These are phyloP conservation scores for Tinea semifulvella DNA, from an alignment of 2,888 invertebrate genomes.

Conservation along the genomic window DNA sequence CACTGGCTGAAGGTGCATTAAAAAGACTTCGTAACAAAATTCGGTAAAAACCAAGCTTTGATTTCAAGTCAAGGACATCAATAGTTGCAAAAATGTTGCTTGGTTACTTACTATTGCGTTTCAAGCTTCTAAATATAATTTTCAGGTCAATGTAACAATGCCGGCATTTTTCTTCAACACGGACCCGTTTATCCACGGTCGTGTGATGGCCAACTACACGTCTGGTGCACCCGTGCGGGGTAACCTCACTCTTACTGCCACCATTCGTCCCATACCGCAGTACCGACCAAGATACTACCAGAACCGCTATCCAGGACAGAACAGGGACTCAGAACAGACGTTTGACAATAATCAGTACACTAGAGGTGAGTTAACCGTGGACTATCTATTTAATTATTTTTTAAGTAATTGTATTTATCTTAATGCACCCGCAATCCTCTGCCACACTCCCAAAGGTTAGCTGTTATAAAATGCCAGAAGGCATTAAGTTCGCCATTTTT, in stretches of 20 bases:
- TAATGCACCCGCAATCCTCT: too few species aligned
- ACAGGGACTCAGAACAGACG: not conserved
- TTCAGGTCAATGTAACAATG: constrained; percentile 91
- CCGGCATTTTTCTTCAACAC: constrained; percentile 93
- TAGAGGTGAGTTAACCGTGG: constrained; percentile 5
- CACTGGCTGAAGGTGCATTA: too few species aligned
- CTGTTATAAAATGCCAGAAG: too few species aligned
- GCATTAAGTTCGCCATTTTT: too few species aligned
- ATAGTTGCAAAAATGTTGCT: too few species aligned
- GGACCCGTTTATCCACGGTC: constrained; percentile 84
- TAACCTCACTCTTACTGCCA: constrained; percentile 86
- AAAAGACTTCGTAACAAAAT: too few species aligned
- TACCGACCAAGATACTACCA: constrained; percentile 54
- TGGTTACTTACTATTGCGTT: too few species aligned
- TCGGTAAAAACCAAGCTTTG: too few species aligned
- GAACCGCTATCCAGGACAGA: not conserved
- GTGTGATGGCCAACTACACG: constrained; percentile 94
- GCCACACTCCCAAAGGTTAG: too few species aligned
- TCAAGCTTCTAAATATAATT: not conserved
- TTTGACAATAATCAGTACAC: not conserved
- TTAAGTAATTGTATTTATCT: too few species aligned
- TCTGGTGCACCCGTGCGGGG: constrained; percentile 91
- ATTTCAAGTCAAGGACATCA: too few species aligned
- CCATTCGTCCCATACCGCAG: constrained; percentile 74
- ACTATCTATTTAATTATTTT: not conserved